Conservation (phyloP, 2,888 invertebrate species). For the Nomada lathburiana region DNA sequence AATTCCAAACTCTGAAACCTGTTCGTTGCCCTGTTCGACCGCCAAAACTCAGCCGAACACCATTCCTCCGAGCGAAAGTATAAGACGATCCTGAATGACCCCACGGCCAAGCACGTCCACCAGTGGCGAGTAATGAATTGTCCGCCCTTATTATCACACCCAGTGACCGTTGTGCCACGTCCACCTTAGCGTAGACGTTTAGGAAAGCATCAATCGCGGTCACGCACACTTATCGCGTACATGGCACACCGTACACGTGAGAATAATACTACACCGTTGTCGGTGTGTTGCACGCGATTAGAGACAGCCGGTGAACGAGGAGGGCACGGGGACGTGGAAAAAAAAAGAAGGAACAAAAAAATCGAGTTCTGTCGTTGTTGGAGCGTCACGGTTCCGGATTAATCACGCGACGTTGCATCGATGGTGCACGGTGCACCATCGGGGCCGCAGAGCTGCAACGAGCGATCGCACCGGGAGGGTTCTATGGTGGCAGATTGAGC, state of each 20-base stretch:
- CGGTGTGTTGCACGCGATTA: slow-evolving; percentile 22
- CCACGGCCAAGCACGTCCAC: background rate
- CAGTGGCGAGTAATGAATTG: slow-evolving; percentile 6
- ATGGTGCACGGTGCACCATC: slow-evolving; percentile 64
- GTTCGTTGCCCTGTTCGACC: background rate
- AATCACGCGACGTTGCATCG: slow-evolving; percentile 77
- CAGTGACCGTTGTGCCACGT: slow-evolving; percentile 2
- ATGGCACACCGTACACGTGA: slow-evolving; percentile 18
- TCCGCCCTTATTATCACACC: slow-evolving; percentile 1
- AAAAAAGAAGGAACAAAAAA: slow-evolving; percentile 12
- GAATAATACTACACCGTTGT: slow-evolving; percentile 36
- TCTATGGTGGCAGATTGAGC: no score
- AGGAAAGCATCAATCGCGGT: slow-evolving; percentile 40
- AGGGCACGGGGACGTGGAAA: slow-evolving; percentile 10
- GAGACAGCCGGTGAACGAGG: slow-evolving; percentile 30
- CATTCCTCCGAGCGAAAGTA: background rate
- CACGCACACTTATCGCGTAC: slow-evolving; percentile 26
- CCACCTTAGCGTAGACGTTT: slow-evolving; percentile 12
- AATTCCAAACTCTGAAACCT: no score
- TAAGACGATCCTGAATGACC: background rate
- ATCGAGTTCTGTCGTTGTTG: slow-evolving; percentile 44
- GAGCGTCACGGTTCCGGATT: slow-evolving; percentile 69
- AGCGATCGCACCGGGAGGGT: no score
- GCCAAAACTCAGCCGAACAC: background rate
- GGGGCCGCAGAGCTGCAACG: slow-evolving; percentile 42